A percentile compares a stretch with the other conserved stretches of the same genome.
phyloP scores from a whole-genome alignment of 2,888 invertebrate genomes.

The Heteromyza rotundicornis region DNA sequence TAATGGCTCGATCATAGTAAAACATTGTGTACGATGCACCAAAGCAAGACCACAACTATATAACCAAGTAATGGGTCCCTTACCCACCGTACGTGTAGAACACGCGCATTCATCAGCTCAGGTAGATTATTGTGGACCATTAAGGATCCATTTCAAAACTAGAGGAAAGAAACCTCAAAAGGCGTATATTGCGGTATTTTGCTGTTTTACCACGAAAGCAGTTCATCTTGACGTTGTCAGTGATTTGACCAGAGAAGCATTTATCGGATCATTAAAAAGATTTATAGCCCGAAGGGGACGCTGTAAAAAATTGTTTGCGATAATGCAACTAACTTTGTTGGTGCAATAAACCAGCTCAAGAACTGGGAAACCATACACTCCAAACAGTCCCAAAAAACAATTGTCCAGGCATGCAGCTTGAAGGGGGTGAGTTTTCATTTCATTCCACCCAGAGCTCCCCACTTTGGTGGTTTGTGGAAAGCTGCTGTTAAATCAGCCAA shows the following conservation, averaged over 20 bases:
- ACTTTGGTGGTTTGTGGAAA: no score
- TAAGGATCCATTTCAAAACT: constrained; percentile 19
- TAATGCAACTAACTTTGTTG: neutral
- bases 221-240: no score
- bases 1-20: constrained; percentile 24
- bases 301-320: neutral
- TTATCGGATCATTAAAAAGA: neutral
- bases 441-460: no score
- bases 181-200: constrained; percentile 29
- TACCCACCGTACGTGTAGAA: constrained; percentile 14
- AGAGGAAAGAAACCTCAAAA: constrained; percentile 22
- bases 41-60: constrained; percentile 23
- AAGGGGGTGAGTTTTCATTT: no score
- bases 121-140: constrained; percentile 29
- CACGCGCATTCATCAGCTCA: constrained; percentile 19
- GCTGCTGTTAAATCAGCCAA: no score
- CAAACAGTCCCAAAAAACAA: no score
- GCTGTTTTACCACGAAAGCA: constrained; percentile 32
- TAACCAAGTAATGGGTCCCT: constrained; percentile 33
- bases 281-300: neutral
- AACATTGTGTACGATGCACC: constrained; percentile 28
- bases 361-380: neutral
- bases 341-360: no score
- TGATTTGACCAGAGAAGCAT: no score
- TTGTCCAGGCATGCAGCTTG: no score